Evolutionary conservation across 2,888 invertebrate species (phyloP).

Genomic region (Hydriomena furcata): DNA sequence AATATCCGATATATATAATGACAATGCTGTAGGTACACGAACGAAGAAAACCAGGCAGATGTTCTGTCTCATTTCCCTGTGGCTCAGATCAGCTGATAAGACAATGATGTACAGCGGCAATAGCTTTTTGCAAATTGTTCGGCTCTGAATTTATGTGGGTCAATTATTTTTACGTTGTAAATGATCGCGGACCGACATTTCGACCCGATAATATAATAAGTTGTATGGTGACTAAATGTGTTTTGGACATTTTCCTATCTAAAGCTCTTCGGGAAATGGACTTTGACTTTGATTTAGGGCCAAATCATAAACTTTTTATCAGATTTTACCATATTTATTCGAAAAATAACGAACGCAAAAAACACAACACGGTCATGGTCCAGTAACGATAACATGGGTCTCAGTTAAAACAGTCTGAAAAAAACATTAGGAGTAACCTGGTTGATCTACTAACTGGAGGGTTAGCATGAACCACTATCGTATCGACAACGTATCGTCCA

Average conservation of each 20-base stretch:
- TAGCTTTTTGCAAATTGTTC: conserved; percentile 76
- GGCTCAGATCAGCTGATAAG: conserved; percentile 57
- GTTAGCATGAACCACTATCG: too few relatives aligned
- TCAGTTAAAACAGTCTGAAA: too few relatives aligned
- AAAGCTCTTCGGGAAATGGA: neutral
- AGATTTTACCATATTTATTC: too few relatives aligned
- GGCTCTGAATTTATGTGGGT: conserved; percentile 61
- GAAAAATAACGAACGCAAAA: neutral
- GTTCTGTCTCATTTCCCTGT: conserved; percentile 41
- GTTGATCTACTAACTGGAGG: too few relatives aligned
- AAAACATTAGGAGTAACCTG: too few relatives aligned
- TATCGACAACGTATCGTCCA: too few relatives aligned
- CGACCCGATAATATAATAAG: conserved; percentile 36
- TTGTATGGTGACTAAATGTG: conserved; percentile 26
- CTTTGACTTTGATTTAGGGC: neutral
- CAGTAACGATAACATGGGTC: too few relatives aligned
- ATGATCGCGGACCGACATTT: conserved; percentile 45
- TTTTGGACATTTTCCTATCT: conserved; percentile 7
- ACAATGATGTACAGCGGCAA: conserved; percentile 72
- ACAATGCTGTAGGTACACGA: neutral
- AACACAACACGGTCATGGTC: too few relatives aligned
- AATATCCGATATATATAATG: too few relatives aligned
- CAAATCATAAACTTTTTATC: neutral
- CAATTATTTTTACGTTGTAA: conserved; percentile 58
- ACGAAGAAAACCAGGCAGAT: conserved; percentile 8